Evolutionary conservation across 2,113 vertebrate genomes (phyloP), one percentile per base, ranked within the genome.

Genomic region (Symphodus melops): DNA sequence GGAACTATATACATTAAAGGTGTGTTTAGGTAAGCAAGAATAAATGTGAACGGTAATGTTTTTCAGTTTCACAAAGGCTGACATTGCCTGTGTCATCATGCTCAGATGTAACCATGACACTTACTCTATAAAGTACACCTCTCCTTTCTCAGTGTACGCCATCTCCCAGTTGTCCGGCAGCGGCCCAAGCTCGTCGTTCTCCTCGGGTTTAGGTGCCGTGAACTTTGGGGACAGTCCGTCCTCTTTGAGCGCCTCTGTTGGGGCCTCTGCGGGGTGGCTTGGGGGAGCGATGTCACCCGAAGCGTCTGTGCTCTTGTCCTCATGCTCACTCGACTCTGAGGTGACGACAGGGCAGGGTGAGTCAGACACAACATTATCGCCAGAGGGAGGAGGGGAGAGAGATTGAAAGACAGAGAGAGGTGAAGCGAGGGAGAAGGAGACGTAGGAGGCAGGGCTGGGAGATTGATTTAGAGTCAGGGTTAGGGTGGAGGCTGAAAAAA

Each of bases 81-180:
- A 33, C 28, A 63, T 36, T 63, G 62, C 46, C 28, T n/a, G n/a
- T 28, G 2, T 28, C 28, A 28, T 28, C 28, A 28, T 28, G 28
- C 28, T 28, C 28, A 33, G 39, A 33, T 5, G 37, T 14, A 8
- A n/a, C 21, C 19, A 17, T 12, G 41, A 77, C 41, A 96, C 97
- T 97, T 84, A 99, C 98, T 99, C 98, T 79, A 99, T 99, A 86
- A 99, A 99, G 93, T 99, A 99, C 80, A 99, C 97, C 93, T 99
- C 98, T 23, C 97, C 98, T 77, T 99, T 99, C 90, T 99, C 98
- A 6, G 98, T 99, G 85, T 99, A 99, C 46, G 98, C 98, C 97
- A 99, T 99, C 94, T 99, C 98, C 97, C 98, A 99, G 91, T 99
- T 99, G 87, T 98, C 98, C 20, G 98, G 97, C 80, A 99, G 90